Evolutionary conservation across 2,797 vertebrate genomes (phyloP), one percentile per base, ranked within the genome.

Genomic region (Danio kyathit): DNA sequence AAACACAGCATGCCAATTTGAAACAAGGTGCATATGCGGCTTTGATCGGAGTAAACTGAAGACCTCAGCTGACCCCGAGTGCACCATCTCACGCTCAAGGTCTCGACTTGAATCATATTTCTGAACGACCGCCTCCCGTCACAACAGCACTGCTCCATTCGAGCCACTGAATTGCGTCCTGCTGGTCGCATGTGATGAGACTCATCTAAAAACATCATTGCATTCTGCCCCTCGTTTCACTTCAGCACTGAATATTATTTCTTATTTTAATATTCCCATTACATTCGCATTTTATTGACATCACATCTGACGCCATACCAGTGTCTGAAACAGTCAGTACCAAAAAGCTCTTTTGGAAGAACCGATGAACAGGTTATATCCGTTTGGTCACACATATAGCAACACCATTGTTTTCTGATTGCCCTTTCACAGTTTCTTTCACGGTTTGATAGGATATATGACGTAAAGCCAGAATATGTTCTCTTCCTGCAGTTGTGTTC

Each of bases 381-480:
- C 21, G 17, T 56, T 57, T 7, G 21, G 19, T 43, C 16, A 1
- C 10, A 67, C 14, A 13, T 77, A 12, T 44, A 60, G 19, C 6
- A 7, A 61, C 16, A 54, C 52, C 0, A 76, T 16, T 16, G 12
- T 59, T 65, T 71, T 54, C 6, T 19, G n/a, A 59, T 59, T 73
- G 52, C 17, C 10, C n/a, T 59, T 73, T 59, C 17, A 57, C 40
- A 57, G 38, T 71, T 76, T 63, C 7, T 19, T 38, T 40, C 40
- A 52, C 7, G 44, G 13, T 9, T 48, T 54, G 38, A 51, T 41
- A 41, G 59, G 40, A 29, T 14, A 29, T 38, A 7, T 57, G 14
- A 76, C 9, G 10, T 46, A 12, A 66, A 12, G 9, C 40, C 41
- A 66, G 9, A 4, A 29, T 29, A 29, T 0, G 9, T 38, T 54